Evolutionary conservation across 1,140 invertebrate species (phyloP).

Genomic region (Adoxophyes honmai): DNA sequence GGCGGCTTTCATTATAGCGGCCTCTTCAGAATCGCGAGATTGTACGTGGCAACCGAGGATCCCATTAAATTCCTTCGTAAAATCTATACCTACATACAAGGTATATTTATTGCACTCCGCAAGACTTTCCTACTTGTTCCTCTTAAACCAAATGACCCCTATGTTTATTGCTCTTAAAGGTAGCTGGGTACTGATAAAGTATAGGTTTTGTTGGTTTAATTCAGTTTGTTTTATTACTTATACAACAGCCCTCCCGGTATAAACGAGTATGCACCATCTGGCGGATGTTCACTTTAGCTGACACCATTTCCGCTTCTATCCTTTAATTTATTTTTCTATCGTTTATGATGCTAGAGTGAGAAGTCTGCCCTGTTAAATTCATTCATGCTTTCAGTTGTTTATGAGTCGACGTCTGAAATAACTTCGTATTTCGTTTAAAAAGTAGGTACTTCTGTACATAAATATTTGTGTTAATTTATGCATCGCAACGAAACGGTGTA

Average conservation of each 20-base stretch:
- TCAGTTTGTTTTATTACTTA: conserved; percentile 11
- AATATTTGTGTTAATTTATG: not conserved
- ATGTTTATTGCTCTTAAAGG: not conserved
- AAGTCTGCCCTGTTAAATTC: conserved; percentile 26
- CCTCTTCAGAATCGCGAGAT: conserved; percentile 17
- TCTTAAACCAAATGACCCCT: conserved; percentile 3
- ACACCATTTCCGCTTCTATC: conserved; percentile 58
- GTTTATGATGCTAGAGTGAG: conserved; percentile 47
- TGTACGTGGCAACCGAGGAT: conserved; percentile 7
- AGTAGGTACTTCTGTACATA: not conserved
- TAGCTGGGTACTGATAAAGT: not conserved
- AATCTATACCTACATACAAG: conserved; percentile 4
- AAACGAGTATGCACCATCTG: conserved; percentile 59
- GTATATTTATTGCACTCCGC: not conserved
- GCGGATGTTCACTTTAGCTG: conserved; percentile 69
- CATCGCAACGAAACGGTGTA: not conserved
- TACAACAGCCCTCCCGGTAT: not conserved
- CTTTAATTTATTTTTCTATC: conserved; percentile 61
- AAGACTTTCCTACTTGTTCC: not conserved
- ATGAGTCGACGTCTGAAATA: not conserved
- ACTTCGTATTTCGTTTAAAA: not conserved
- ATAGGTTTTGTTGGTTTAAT: conserved; percentile 7
- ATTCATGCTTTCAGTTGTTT: conserved; percentile 8
- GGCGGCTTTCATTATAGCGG: conserved; percentile 17
- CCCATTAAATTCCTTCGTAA: conserved; percentile 2